Evolutionary conservation across 2,888 invertebrate species (phyloP).

Genomic region (Mycogona germanica): DNA sequence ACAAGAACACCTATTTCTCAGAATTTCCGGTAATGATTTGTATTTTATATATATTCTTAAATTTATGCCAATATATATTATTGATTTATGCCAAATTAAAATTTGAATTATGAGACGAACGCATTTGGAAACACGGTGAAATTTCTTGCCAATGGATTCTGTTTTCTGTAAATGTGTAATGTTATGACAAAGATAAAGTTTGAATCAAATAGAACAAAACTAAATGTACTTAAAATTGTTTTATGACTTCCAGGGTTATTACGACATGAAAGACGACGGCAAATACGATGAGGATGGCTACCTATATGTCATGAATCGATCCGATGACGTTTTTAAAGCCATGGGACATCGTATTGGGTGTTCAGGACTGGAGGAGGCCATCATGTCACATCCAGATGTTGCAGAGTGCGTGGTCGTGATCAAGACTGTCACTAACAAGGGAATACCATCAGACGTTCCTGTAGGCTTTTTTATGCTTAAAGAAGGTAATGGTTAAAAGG

Average conservation of each 20-base stretch:
- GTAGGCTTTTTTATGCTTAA: conserved; percentile 9
- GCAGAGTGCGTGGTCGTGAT: conserved; percentile 12
- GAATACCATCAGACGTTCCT: not conserved
- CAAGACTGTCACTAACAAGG: not conserved
- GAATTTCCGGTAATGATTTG: not conserved
- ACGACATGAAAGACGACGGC: conserved; percentile 11
- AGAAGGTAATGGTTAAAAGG: not conserved
- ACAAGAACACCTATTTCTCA: not conserved
- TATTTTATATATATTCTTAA: too few species aligned
- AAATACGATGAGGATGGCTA: not conserved
- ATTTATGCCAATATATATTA: too few species aligned
- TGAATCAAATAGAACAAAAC: too few species aligned
- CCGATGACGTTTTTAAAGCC: conserved; percentile 11
- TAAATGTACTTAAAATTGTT: too few species aligned
- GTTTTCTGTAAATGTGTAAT: too few species aligned
- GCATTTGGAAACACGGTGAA: too few species aligned
- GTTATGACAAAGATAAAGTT: too few species aligned
- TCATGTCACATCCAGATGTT: conserved; percentile 10
- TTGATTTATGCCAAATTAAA: too few species aligned
- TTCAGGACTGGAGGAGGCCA: conserved; percentile 7
- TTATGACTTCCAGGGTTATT: conserved; percentile 3
- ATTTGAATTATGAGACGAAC: too few species aligned
- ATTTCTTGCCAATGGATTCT: too few species aligned
- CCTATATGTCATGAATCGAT: conserved; percentile 6
- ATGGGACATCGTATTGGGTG: conserved; percentile 8